Base-by-base conservation (phyloP, 2,797 vertebrate genomes). In the Siniperca obscura region DNA sequence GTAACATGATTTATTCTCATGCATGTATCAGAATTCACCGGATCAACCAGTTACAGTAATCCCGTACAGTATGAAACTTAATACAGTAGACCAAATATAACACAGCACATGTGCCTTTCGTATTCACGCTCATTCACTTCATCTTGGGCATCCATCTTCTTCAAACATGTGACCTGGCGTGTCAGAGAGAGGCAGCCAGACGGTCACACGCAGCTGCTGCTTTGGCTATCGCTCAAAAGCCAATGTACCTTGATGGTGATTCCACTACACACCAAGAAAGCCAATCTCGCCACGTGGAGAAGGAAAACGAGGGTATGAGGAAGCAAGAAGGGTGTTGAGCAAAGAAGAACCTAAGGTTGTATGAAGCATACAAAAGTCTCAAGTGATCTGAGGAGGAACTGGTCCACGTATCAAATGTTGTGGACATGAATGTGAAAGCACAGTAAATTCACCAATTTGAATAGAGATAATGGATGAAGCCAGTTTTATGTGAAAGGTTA, bases 151-250 rank as follows among this genome's bases (percentile, higher is more conserved):
- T 81, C 66, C 67, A 76, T 87, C 76, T 90, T 81, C 82, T 68
- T 81, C 2, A 19, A 72, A 78, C 89, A 86, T 87, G 87, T 87
- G 88, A 89, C 74, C 61, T 81, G 67, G 80, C 53, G 34, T 86
- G 88, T 92, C 81, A 77, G 84, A 72, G 40, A 65, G 78, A 81
- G 70, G 80, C 85, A 89, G 85, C 82, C 88, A 92, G 89, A 87
- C 81, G 81, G 83, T 85, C 69, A 64, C 80, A 87, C 84, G 89
- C 93, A 94, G 90, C 91, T 93, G 94, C 88, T 93, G 83, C 85
- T 85, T 85, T 94, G 93, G 93, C 91, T 53, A 57, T 60, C 40
- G 42, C 80, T 88, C 86, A 93, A 89, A 83, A 93, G 69, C 86
- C 92, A 92, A 94, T 89, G 87, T 87, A 90, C 81, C 82, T 85